These are phyloP conservation scores for Malurus alboscapulatus DNA, from an alignment of 2,113 vertebrate genomes.

Conservation along the genomic window DNA sequence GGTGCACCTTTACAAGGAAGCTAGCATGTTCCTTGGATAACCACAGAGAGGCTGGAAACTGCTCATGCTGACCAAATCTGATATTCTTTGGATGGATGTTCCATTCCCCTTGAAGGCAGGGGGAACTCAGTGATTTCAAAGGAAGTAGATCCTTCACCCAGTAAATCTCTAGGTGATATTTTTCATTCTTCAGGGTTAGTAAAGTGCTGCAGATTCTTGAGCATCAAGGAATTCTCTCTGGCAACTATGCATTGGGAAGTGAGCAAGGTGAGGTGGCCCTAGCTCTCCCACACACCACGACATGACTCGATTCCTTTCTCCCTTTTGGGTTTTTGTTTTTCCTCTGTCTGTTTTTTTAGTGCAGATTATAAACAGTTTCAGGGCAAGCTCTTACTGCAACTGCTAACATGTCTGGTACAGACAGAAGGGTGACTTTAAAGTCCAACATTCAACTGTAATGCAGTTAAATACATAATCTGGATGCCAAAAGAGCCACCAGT, in stretches of 20 bases:
- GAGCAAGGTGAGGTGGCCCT: not conserved
- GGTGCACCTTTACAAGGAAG: not conserved
- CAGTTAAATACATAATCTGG: not conserved
- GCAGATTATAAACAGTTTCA: not conserved
- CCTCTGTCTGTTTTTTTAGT: not conserved
- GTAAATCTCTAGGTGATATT: not conserved
- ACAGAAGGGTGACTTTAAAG: not conserved
- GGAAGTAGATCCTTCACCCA: not conserved
- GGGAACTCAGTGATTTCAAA: not conserved
- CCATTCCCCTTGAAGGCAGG: not conserved
- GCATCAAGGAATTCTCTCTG: not conserved
- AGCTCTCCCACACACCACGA: not conserved
- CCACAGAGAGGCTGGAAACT: not conserved
- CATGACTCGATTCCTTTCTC: not conserved
- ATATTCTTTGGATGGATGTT: not conserved
- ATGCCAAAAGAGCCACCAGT: not conserved
- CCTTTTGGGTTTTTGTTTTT: not conserved
- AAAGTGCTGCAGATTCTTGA: not conserved
- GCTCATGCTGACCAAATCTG: not conserved
- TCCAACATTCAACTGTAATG: not conserved
- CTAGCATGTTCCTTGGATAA: accelerated
- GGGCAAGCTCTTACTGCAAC: not conserved
- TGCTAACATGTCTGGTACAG: accelerated
- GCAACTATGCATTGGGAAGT: not conserved
- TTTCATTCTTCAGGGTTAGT: not conserved